Evolutionary conservation across 2,113 vertebrate species (phyloP), one percentile per base, ranked within the genome.

Genomic region (Cichladusa arquata): DNA sequence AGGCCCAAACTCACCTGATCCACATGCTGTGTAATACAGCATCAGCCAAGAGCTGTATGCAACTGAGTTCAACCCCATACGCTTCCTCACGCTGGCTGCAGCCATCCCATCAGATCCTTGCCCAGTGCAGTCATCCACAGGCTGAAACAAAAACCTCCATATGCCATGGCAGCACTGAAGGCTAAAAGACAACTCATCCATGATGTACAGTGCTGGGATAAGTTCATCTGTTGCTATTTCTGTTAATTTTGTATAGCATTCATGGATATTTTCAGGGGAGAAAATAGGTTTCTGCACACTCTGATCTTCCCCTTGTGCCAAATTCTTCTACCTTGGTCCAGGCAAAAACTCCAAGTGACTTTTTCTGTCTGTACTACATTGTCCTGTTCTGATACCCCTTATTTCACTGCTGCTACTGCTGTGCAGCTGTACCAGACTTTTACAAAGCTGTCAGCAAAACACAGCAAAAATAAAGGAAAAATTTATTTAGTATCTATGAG

Each of bases 101-200:
- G 57, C 69, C 14, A 0, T 19, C 73, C 47, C 7, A 0, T 22
- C 13, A 1, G 34, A 47, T n/a, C 11, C 34, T 61, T 53, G 25
- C 12, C 61, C 56, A 29, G 19, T 5, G 11, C 50, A 89, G 25
- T n/a, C 40, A 54, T 14, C 9, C 9, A 4, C 60, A 62, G 53
- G 25, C 51, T 87, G 44, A 4, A 6, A 34, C 72, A 34, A 18
- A 56, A 67, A 14, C 60, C n/a, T 78, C 54, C n/a, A n/a, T 9
- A 62, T 47, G 45, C 61, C 5, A 0, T 3, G 1, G 1, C 1
- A 19, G 9, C 1, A 1, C n/a, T 5, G 31, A 83, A 83, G 45
- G 36, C 12, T 50, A 40, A 57, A 89, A 82, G 38, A 24, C 42
- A 40, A 9, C 19, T 69, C 1, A 0, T 24, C 42, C 11, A 2